A percentile compares a stretch with the other conserved stretches of the same genome.
These are phyloP conservation scores for Campoletis raptor DNA, from an alignment of 2,888 invertebrate genomes.

Conservation along the genomic window DNA sequence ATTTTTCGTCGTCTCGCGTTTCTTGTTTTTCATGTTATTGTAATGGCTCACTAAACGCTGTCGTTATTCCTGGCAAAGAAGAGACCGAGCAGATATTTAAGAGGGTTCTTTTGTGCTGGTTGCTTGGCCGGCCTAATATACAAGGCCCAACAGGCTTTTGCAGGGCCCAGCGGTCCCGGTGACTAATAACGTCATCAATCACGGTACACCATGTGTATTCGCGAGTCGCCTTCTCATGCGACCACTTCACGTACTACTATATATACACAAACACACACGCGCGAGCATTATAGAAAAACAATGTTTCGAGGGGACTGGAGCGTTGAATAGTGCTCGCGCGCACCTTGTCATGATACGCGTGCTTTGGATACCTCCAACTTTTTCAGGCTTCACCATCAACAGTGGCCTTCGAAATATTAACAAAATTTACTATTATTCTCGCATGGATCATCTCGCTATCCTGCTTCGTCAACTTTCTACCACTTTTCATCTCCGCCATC, in stretches of 20 bases:
- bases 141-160: slow-evolving; percentile 55
- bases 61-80: slow-evolving; percentile 61
- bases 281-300: slow-evolving; percentile 10
- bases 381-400: slow-evolving; percentile 77
- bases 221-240: slow-evolving; percentile 55
- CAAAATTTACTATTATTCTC: slow-evolving; percentile 32
- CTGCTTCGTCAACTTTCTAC: slow-evolving; percentile 26
- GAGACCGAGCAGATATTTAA: slow-evolving; percentile 58
- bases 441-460: slow-evolving; percentile 39
- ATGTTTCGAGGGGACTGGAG: slow-evolving; percentile 68
- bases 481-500: slow-evolving; percentile 31
- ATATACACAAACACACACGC: slow-evolving; percentile 27
- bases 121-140: slow-evolving; percentile 26
- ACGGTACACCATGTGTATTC: slow-evolving; percentile 78
- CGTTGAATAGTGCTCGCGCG: slow-evolving; percentile 75
- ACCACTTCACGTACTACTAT: slow-evolving; percentile 42
- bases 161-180: slow-evolving; percentile 70
- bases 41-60: slow-evolving; percentile 64
- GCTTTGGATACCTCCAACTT: slow-evolving; percentile 81
- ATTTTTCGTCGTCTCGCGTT: neutral
- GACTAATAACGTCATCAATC: slow-evolving; percentile 84
- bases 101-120: slow-evolving; percentile 61
- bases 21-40: slow-evolving; percentile 41
- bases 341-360: slow-evolving; percentile 81
- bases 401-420: slow-evolving; percentile 36